phyloP scores from a whole-genome alignment of 2,888 invertebrate genomes.

The Teleogryllus oceanicus region DNA sequence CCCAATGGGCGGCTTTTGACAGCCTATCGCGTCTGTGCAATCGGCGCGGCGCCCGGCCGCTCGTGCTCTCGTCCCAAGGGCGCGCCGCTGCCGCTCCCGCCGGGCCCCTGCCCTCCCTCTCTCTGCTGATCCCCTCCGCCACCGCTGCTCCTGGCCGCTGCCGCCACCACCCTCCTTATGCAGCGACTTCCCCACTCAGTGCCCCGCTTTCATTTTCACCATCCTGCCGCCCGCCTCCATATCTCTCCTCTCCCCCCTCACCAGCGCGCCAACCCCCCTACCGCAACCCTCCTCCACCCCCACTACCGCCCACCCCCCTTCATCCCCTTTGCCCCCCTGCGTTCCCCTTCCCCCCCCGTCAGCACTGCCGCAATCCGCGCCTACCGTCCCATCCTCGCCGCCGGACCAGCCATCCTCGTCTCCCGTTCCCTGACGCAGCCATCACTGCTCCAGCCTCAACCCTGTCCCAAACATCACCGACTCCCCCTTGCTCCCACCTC shows the following conservation, averaged over 20 bases:
- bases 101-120: background rate
- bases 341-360: background rate
- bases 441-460: no score
- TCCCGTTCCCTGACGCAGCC: no score
- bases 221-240: background rate
- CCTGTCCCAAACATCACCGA: no score
- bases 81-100: background rate
- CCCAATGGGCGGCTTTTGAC: background rate
- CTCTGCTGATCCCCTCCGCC: background rate
- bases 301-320: background rate
- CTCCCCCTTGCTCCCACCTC: no score
- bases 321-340: rapidly evolving
- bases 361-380: no score
- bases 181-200: background rate
- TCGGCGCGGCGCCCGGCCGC: background rate
- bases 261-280: background rate
- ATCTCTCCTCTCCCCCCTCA: background rate
- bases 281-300: background rate
- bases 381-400: no score
- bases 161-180: background rate
- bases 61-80: background rate
- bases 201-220: no score
- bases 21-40: background rate
- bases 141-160: background rate
- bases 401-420: no score